These are phyloP conservation scores for Eristalis tenax DNA, from an alignment of 2,888 invertebrate species.

Conservation along the genomic window DNA sequence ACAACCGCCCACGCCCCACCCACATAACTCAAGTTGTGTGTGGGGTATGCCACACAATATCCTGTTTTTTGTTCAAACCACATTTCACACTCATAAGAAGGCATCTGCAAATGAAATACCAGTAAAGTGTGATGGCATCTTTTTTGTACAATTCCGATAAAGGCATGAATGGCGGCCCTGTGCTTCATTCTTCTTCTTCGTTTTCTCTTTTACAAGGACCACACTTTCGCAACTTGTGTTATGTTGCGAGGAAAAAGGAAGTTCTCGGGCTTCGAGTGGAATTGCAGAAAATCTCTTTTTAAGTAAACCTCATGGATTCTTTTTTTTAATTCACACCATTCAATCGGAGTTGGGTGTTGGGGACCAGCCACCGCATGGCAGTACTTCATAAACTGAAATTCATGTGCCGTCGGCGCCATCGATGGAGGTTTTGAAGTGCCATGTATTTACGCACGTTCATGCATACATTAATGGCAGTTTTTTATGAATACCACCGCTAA, in stretches of 20 bases:
- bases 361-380: background rate
- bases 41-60: background rate
- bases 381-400: background rate
- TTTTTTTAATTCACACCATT: background rate
- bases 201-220: background rate
- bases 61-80: constrained; percentile 8
- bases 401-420: background rate
- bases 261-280: constrained; percentile 3
- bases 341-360: background rate
- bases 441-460: background rate
- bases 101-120: constrained; percentile 50
- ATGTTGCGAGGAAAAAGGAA: constrained; percentile 15
- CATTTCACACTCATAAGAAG: constrained; percentile 31
- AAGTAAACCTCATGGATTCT: constrained; percentile 12
- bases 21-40: background rate
- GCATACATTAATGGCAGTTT: background rate
- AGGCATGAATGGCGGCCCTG: background rate
- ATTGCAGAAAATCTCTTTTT: constrained; percentile 27
- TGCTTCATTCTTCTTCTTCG: background rate
- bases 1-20: background rate
- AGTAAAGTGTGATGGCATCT: constrained; percentile 32
- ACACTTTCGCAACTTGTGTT: background rate
- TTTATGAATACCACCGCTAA: background rate
- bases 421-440: background rate
- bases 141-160: constrained; percentile 24